Evolutionary conservation across 92 coral and sea anemone genomes (phyloP), one percentile per base, ranked within the genome.

Genomic region (Porites lobata): DNA sequence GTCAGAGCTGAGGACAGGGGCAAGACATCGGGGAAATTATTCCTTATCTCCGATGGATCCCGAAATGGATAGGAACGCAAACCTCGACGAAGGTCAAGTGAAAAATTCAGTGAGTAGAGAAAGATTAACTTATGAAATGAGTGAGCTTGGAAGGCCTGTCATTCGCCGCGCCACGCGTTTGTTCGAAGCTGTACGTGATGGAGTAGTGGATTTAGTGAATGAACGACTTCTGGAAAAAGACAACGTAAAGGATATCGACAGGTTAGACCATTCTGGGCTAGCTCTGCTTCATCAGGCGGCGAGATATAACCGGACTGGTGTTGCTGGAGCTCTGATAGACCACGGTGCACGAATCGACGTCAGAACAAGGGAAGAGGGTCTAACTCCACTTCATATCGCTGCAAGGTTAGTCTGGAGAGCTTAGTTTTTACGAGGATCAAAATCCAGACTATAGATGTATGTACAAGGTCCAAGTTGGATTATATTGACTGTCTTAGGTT

Each of bases 101-200:
- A 71, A 57, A 56, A 43, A 50, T n/a, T 69, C 21, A 12, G 86
- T 82, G 11, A 57, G 78, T 43, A 82, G 65, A 43, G 86, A 82
- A 71, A 70, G 69, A 58, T 19, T 82, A 65, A 26, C 21, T 84
- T 64, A 73, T n/a, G 87, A 73, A 64, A 84, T 84, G 87, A 74
- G 87, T n/a, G 87, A 74, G 47, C 87, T 84, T 24, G 87, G 81
- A 22, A 62, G 52, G 74, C 72, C 87, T 1, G 8, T 74, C 9
- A 75, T 51, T 8, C 50, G 63, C 52, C 87, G 87, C 32, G 74
- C 74, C 13, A 75, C 80, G 63, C 80, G 87, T n/a, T 66, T 85
- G 75, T 85, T 85, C 56, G 91, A 91, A 19, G 94, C 94, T 15
- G 94, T 91, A 43, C 56, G 94, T 8, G 94, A 91, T 62, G 94